Evolutionary conservation across 2,888 invertebrate genomes (phyloP), one percentile per base, ranked within the genome.

Genomic region (Actias luna): DNA sequence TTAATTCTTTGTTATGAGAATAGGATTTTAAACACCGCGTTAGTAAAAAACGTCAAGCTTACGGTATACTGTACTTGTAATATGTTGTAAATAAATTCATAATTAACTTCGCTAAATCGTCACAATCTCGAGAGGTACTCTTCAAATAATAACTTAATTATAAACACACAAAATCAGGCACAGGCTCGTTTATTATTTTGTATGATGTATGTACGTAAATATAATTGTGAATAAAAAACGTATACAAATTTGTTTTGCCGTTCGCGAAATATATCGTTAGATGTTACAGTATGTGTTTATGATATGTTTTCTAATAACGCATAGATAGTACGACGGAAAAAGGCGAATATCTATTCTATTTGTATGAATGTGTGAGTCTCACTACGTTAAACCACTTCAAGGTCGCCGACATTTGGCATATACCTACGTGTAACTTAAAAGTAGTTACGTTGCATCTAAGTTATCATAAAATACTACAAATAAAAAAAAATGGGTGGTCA

Each of bases 361-460:
- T 50, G 59, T 58, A 64, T 64, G 61, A 65, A 57, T 63, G 55
- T 55, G 27, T 29, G 64, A 64, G 73, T 69, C 69, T 73, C 73
- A 70, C 74, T 71, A 72, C 69, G 64, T 67, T 39, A 64, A 69
- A 68, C 67, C 62, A 59, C 35, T 61, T 65, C 72, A 78, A 78
- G 78, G 77, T 65, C 74, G 65, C 63, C 77, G 57, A 71, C 77
- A 73, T 76, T 73, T 64, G 63, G 62, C 68, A 65, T 64, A 65
- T 57, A 64, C 52, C 62, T 62, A 64, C 57, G n/a, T 22, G 22
- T 46, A 63, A 59, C 60, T 62, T 42, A n/a, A 29, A 29, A n/a
- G 36, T 42, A 59, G 59, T 59, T 59, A 59, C 35, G 64, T 63
- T 63, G 63, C 60, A 60, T 61, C 42, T 57, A 63, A 39, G 59